Evolutionary conservation across 1,140 invertebrate genomes (phyloP).

Genomic region (Lineus longissimus): DNA sequence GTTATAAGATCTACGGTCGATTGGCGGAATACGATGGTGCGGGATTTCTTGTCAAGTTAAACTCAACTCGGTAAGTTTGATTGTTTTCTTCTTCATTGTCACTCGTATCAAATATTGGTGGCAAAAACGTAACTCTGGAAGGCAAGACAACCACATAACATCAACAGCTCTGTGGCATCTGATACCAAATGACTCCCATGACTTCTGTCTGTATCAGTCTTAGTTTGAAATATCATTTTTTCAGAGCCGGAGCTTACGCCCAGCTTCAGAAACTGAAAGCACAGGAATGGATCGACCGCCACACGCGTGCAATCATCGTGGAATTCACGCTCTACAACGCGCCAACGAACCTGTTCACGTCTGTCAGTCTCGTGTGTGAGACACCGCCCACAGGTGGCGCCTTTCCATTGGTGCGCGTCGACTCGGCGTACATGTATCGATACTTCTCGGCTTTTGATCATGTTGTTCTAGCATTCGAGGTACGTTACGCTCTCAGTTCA

Average conservation of each 20-base stretch:
- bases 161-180: no score
- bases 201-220: no score
- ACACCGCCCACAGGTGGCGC: constrained; percentile 35
- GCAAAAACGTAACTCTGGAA: no score
- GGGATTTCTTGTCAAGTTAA: constrained; percentile 32
- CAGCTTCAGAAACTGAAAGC: constrained; percentile 29
- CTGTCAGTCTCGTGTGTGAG: constrained; percentile 38
- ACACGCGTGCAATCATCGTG: constrained; percentile 38
- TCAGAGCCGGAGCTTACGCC: constrained; percentile 21
- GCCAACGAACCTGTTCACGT: constrained; percentile 42
- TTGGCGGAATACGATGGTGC: constrained; percentile 30
- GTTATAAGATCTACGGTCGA: not conserved
- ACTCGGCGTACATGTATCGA: constrained; percentile 40
- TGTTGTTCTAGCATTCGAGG: constrained; percentile 45
- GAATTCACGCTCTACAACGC: constrained; percentile 45
- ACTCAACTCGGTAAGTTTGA: constrained; percentile 28
- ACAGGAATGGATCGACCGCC: constrained; percentile 32
- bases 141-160: no score
- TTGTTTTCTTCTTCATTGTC: not conserved
- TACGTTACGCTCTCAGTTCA: no score
- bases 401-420: constrained; percentile 26
- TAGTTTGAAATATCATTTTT: no score
- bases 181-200: no score
- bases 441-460: constrained; percentile 43
- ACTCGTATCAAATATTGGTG: no score